These are phyloP conservation scores for Epizoanthus fatuus DNA, from an alignment of 92 coral and sea anemone genomes.

Conservation along the genomic window DNA sequence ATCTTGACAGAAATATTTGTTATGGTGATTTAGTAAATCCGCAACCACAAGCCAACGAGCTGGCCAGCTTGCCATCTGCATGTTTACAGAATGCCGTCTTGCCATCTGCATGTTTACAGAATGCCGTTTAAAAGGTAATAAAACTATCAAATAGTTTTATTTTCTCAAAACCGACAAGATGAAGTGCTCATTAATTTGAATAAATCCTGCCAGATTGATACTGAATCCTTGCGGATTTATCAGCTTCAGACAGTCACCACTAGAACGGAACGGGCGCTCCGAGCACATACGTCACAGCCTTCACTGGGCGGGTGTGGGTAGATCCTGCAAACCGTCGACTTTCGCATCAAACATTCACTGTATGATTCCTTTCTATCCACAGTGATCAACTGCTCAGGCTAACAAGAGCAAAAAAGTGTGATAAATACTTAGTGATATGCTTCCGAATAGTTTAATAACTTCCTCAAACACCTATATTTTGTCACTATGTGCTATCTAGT, in stretches of 20 bases:
- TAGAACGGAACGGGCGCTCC: background rate
- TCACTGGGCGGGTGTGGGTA: conserved; percentile 26
- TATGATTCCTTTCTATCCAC: background rate
- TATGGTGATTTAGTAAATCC: background rate
- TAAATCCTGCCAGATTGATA: conserved; percentile 24
- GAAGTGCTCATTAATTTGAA: conserved; percentile 25
- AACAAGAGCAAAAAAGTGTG: background rate
- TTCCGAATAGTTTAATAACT: conserved; percentile 15
- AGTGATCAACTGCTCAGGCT: background rate
- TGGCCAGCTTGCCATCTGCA: background rate
- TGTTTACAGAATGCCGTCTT: conserved; percentile 24
- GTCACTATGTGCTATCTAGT: conserved; percentile 9
- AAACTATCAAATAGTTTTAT: conserved; percentile 4
- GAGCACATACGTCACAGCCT: conserved; percentile 14
- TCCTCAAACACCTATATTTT: conserved; percentile 12
- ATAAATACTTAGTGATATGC: background rate
- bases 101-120: conserved; percentile 10
- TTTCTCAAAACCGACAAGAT: conserved; percentile 24
- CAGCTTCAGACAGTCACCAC: conserved; percentile 24
- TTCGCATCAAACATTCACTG: background rate
- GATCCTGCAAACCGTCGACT: background rate
- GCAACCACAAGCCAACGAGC: background rate
- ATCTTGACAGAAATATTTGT: no score
- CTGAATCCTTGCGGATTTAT: background rate
- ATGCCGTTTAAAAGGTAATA: conserved; percentile 16